Evolutionary conservation across 2,113 vertebrate genomes (phyloP).

Genomic region (Paratilapia polleni): DNA sequence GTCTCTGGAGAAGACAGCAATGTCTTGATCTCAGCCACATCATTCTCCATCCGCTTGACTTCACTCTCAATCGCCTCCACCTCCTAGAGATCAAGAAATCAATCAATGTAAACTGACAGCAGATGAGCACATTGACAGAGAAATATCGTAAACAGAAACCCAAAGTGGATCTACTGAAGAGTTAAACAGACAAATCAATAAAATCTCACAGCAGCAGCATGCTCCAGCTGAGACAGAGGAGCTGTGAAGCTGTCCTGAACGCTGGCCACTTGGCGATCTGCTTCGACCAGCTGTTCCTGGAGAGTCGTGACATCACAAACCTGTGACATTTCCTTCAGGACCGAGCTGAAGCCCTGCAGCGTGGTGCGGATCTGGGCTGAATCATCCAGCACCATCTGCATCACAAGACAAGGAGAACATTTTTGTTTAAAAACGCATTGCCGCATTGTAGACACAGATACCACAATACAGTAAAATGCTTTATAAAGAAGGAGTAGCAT

Average conservation of each 20-base stretch:
- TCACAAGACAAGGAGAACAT: not conserved
- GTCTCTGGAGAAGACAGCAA: constrained; percentile 86
- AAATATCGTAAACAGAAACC: no score
- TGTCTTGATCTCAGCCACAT: constrained; percentile 84
- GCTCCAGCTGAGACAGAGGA: constrained; percentile 85
- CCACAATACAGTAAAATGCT: accelerated
- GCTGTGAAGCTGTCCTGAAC: constrained; percentile 84
- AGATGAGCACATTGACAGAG: not conserved
- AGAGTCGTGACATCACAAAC: constrained; percentile 83
- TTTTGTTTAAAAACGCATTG: not conserved
- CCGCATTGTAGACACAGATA: not conserved
- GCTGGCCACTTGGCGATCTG: constrained; percentile 77
- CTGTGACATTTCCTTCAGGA: constrained; percentile 85
- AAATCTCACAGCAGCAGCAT: constrained; percentile 85
- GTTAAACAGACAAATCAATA: accelerated
- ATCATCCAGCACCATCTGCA: constrained; percentile 90
- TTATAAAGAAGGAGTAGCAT: not conserved
- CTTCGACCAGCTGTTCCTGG: constrained; percentile 76
- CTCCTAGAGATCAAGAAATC: constrained; percentile 77
- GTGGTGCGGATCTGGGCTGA: constrained; percentile 86
- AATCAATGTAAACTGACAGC: not conserved
- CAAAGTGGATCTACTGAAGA: not conserved
- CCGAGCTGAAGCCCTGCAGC: constrained; percentile 79
- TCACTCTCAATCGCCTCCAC: constrained; percentile 88
- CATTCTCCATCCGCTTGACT: constrained; percentile 86